Evolutionary conservation across 2,113 vertebrate species (phyloP).

Genomic region (Poicephalus gulielmi): DNA sequence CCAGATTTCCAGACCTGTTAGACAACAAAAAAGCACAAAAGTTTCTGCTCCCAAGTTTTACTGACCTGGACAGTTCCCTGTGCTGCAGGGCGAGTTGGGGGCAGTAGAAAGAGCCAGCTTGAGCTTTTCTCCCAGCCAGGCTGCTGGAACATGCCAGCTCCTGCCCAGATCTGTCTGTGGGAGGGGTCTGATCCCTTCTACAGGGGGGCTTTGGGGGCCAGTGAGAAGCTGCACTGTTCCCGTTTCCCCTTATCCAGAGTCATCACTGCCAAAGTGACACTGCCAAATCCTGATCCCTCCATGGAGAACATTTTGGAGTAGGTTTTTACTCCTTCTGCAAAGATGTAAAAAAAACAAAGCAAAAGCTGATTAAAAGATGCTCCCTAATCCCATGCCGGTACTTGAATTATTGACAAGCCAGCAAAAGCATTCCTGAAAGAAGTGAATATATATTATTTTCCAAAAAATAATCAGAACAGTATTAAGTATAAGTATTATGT

Average conservation of each 20-base stretch:
- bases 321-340: neutral
- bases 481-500: neutral
- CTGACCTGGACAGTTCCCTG: neutral
- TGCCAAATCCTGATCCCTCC: neutral
- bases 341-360: neutral
- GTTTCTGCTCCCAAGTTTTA: neutral
- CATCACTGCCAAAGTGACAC: neutral
- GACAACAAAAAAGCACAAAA: neutral
- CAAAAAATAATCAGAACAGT: neutral
- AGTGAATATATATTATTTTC: neutral
- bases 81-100: accelerated
- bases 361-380: slow-evolving; percentile 16
- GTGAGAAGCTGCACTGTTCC: neutral
- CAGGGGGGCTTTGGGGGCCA: neutral
- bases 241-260: neutral
- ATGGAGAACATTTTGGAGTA: neutral
- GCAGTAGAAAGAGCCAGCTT: neutral
- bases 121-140: neutral
- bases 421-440: neutral
- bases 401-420: neutral
- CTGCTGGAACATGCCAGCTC: neutral
- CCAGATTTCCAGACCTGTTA: neutral
- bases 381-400: neutral
- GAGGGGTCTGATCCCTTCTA: neutral
- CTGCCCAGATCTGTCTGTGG: neutral